A percentile compares a stretch with the other conserved stretches of the same genome.
Evolutionary conservation across 2,888 invertebrate genomes (phyloP).

Genomic region (Coelinius sp.): DNA sequence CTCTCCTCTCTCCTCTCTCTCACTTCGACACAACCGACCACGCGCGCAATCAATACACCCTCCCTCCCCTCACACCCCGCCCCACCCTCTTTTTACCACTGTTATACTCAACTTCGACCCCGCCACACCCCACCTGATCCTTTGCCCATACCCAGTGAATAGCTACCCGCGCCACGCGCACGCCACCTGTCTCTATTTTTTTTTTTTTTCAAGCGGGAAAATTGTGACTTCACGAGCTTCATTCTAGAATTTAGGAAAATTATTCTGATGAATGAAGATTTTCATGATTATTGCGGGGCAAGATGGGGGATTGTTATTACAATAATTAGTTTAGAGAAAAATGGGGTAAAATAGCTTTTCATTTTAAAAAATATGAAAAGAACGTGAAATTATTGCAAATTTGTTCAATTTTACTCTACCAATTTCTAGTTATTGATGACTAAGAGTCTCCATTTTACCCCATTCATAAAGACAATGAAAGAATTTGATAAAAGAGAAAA

Average conservation of each 20-base stretch:
- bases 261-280: neutral
- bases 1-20: conserved; percentile 49
- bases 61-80: conserved; percentile 44
- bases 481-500: too few species aligned
- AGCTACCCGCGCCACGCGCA: conserved; percentile 39
- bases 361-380: too few species aligned
- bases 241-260: neutral
- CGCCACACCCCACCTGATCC: conserved; percentile 52
- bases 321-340: too few species aligned
- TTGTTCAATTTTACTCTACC: neutral
- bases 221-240: neutral
- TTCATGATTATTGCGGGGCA: too few species aligned
- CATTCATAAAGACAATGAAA: too few species aligned
- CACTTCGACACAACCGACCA: conserved; percentile 49
- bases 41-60: conserved; percentile 67
- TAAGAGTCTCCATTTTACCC: too few species aligned
- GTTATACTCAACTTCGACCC: conserved; percentile 38
- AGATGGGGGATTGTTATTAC: too few species aligned
- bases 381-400: too few species aligned
- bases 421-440: neutral
- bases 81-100: conserved; percentile 30
- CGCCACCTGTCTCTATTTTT: conserved; percentile 32
- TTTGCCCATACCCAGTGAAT: conserved; percentile 39
- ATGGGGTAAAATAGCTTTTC: too few species aligned
- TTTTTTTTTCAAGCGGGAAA: conserved; percentile 2